Evolutionary conservation across 2,113 vertebrate genomes (phyloP), one percentile per base, ranked within the genome.

Genomic region (Syngnathus floridae): DNA sequence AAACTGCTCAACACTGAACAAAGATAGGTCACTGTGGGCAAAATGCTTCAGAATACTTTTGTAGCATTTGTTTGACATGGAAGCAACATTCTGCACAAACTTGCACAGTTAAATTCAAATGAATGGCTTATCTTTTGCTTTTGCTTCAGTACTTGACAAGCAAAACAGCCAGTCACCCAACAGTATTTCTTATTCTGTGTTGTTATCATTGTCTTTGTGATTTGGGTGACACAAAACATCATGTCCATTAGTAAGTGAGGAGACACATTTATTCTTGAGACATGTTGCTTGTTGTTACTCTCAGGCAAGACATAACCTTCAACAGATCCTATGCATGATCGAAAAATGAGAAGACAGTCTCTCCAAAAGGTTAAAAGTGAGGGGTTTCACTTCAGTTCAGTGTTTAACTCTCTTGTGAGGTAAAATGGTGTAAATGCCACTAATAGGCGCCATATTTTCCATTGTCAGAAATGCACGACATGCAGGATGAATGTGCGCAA

Each of bases 381-480:
- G 54, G 64, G 67, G 54, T 76, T 72, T 26, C 57, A 55, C 64
- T 69, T 36, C 70, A 58, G 64, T 65, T 43, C 41, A 12, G 63
- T 66, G 76, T 66, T 65, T 56, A 67, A 70, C 69, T 73, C 75
- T 69, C 75, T 68, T 59, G 73, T 76, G 76, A 84, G 63, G 31
- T 61, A 59, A 35, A 59, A 71, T 70, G 61, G 73, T 64, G 16
- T 90, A 90, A 90, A 84, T 91, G 88, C 88, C 88, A 89, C 88
- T 91, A 90, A 91, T 89, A 86, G 86, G 87, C 82, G 79, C 51
- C 22, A 11, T 57, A 70, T 84, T 79, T 90, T 90, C 91, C 89
- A 90, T 75, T 71, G 81, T 88, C 82, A 83, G 70, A 79, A 81
- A 77, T 84, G 84, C 67, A 35, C 66, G 69, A 65, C 4, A 59